A percentile compares a stretch with the other conserved stretches of the same genome.
phyloP scores from a whole-genome alignment of 2,797 vertebrate species.

The Protonibea diacanthus region DNA sequence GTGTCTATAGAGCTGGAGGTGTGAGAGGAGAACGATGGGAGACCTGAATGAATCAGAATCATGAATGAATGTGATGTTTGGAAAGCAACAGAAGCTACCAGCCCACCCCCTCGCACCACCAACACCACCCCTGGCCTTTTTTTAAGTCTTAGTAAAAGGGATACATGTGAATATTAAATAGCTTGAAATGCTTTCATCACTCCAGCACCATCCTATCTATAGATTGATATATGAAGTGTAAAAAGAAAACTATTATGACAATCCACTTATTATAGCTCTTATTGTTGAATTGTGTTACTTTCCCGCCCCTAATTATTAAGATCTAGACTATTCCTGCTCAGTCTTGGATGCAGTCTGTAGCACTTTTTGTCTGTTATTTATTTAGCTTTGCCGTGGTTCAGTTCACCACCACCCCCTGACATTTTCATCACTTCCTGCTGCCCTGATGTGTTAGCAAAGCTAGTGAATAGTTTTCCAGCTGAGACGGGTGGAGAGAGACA shows the following conservation, averaged over 20 bases:
- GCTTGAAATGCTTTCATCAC: constrained; percentile 73
- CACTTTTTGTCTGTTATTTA: constrained; percentile 80
- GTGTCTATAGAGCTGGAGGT: constrained; percentile 30
- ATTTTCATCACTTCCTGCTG: constrained; percentile 53
- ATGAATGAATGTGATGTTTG: constrained; percentile 63
- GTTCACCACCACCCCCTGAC: constrained; percentile 58
- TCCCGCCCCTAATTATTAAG: constrained; percentile 38
- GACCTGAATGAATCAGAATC: constrained; percentile 24
- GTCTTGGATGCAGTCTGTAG: constrained; percentile 73
- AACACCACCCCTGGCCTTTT: constrained; percentile 60
- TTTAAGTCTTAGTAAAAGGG: constrained; percentile 79
- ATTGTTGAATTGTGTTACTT: constrained; percentile 72
- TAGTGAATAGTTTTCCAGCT: constrained; percentile 56
- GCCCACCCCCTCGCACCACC: constrained; percentile 14
- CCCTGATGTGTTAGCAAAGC: constrained; percentile 67
- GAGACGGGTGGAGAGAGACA: background rate
- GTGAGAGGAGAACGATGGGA: constrained; percentile 43
- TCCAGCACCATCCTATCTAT: constrained; percentile 75
- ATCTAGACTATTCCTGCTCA: constrained; percentile 64
- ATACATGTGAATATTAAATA: constrained; percentile 68
- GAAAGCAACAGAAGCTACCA: constrained; percentile 58
- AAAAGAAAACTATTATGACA: constrained; percentile 71
- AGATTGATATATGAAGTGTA: constrained; percentile 75
- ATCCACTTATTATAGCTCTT: constrained; percentile 74
- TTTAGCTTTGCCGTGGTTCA: constrained; percentile 77